A percentile compares a stretch with the other conserved stretches of the same genome.
Evolutionary conservation across 2,888 invertebrate genomes (phyloP).

Genomic region (Petrolisthes cinctipes): DNA sequence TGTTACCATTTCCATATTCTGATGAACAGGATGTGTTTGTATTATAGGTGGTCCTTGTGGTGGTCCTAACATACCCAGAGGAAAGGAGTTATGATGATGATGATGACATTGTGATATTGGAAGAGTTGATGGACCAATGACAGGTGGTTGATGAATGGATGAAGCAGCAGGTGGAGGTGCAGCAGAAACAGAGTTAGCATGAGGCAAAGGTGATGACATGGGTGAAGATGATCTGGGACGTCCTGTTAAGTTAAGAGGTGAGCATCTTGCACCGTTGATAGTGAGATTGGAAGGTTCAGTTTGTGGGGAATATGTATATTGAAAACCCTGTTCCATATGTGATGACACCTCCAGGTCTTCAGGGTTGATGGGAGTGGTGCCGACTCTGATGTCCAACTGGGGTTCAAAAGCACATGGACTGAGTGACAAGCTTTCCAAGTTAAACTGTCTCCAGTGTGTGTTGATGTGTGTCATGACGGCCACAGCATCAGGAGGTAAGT

Average conservation of each 20-base stretch:
- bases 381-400: constrained; percentile 60
- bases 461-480: constrained; percentile 62
- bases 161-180: constrained; percentile 31
- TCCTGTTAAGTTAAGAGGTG: constrained; percentile 64
- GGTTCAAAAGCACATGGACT: constrained; percentile 64
- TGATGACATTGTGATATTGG: constrained; percentile 34
- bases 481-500: constrained; percentile 60
- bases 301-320: constrained; percentile 63
- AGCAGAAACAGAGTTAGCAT: constrained; percentile 20
- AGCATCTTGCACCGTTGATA: constrained; percentile 58
- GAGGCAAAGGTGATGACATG: constrained; percentile 47
- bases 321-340: constrained; percentile 60
- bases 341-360: constrained; percentile 61
- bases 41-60: constrained; percentile 26
- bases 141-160: constrained; percentile 29
- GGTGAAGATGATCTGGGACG: constrained; percentile 58
- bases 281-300: constrained; percentile 61
- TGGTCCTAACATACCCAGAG: constrained; percentile 36
- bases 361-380: constrained; percentile 57
- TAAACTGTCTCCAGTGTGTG: constrained; percentile 63
- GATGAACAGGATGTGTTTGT: constrained; percentile 34
- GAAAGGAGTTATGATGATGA: constrained; percentile 15
- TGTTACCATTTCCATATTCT: constrained; percentile 44
- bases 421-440: constrained; percentile 49
- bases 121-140: constrained; percentile 11